Evolutionary conservation across 2,888 invertebrate species (phyloP), one percentile per base, ranked within the genome.

Genomic region (Drosophila anomalipes): DNA sequence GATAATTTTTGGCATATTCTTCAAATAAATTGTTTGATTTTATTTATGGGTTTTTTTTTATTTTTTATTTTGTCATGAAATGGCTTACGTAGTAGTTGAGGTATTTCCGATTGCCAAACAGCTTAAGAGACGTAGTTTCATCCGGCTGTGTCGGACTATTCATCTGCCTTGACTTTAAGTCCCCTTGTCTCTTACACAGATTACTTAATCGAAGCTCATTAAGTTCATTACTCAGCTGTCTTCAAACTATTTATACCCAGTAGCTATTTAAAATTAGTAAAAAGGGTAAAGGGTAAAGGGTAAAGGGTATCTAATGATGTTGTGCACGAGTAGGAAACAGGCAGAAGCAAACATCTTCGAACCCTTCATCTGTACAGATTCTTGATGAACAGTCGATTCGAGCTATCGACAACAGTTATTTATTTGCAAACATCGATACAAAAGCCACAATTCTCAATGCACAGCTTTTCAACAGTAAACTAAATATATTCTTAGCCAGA

Each of bases 71-170:
- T 28, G 28, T 12, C 28, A 28, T 7, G 2, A 28, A 39, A n/a
- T 39, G 3, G 39, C 28, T 57, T 57, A 35, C 53, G 33, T 54
- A 35, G 22, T 54, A 16, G 33, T 33, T 26, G 9, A 9, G n/a
- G 57, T 39, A 57, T 57, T 30, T 57, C 54, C 54, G 54, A 47
- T 54, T 54, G 35, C 3, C 54, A 54, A 54, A 26, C 35, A 3
- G 35, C 47, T 26, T 35, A 16, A 35, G 26, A 37, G 26, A 54
- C 26, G 9, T 9, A 28, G 16, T 47, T 26, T 9, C 47, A 47
- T 26, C 47, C 47, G 26, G 47, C 26, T 26, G 16, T 47, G 16
- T 4, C 22, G 16, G 47, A 7, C 3, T 47, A 16, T 47, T 16
- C 22, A 16, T 16, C 47, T 22, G 7, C 2, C 16, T 47, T 16